Percentiles rank a stretch among this genome's conserved stretches.
Conservation (phyloP, 2,797 vertebrate genomes). For the Mionectes olivaceus region DNA sequence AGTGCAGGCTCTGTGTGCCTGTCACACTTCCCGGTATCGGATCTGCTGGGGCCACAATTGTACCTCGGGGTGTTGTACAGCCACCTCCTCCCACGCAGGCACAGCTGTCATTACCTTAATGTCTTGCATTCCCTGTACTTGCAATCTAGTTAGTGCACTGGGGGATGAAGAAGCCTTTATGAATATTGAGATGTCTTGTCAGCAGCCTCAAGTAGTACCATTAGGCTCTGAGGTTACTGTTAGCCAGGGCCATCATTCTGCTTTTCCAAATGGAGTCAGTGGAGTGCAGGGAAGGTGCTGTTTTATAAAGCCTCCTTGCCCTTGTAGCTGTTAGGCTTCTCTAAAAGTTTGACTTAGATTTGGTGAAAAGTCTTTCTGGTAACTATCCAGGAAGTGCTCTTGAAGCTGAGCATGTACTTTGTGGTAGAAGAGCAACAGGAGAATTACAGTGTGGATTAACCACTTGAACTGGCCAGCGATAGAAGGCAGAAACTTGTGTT, state of each 20-base stretch:
- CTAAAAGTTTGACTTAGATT: not conserved
- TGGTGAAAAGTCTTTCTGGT: not conserved
- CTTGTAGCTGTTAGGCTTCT: not conserved
- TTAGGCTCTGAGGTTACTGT: not conserved
- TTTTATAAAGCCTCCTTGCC: not conserved
- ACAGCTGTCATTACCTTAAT: not conserved
- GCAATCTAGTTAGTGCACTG: not conserved
- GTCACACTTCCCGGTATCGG: not conserved
- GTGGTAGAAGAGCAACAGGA: not conserved
- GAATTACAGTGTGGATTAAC: not conserved
- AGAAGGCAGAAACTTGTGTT: not conserved
- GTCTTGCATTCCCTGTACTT: not conserved
- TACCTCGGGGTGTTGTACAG: not conserved
- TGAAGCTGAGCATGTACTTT: not conserved
- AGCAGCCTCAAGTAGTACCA: rapidly evolving
- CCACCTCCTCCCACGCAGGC: rapidly evolving
- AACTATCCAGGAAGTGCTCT: not conserved
- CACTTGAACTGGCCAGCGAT: not conserved
- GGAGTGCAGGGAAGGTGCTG: not conserved
- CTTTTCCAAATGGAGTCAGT: not conserved
- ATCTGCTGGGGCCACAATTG: not conserved
- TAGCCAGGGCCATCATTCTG: not conserved
- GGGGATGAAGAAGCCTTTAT: not conserved
- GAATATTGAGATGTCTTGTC: not conserved
- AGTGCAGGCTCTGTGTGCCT: not conserved